Conservation (phyloP, 2,888 invertebrate genomes). For the Automeris io region DNA sequence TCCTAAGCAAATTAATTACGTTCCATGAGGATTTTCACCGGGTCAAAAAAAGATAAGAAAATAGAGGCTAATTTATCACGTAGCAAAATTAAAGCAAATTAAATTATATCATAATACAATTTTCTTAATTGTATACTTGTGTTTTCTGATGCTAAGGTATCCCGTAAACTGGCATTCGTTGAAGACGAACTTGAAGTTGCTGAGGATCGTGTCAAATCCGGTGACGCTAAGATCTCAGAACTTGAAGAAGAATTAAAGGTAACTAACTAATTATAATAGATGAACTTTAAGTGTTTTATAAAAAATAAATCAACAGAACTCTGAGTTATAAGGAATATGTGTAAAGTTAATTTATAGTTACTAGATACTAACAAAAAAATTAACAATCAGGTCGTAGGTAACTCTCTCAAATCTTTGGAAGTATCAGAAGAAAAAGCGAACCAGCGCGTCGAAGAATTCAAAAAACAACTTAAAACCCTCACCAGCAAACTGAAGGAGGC, state of each 20-base stretch:
- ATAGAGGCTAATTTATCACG: too few species aligned
- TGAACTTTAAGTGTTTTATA: background rate
- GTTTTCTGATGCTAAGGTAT: conserved; percentile 72
- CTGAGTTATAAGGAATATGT: background rate
- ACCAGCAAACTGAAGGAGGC: conserved; percentile 98
- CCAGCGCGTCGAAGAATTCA: conserved; percentile 99
- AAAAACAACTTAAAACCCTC: conserved; percentile 97
- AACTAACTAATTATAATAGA: conserved; percentile 9
- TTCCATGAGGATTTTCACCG: too few species aligned
- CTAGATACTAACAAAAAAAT: background rate
- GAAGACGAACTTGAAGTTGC: conserved; percentile 99
- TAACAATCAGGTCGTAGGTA: conserved; percentile 89
- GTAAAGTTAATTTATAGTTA: background rate
- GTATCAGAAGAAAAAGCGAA: conserved; percentile 99
- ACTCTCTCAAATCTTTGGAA: conserved; percentile 99
- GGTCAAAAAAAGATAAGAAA: too few species aligned
- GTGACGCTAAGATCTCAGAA: conserved; percentile 98
- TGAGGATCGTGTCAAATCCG: conserved; percentile 99
- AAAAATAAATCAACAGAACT: background rate
- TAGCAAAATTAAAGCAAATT: too few species aligned
- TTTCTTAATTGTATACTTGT: background rate
- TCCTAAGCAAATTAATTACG: too few species aligned
- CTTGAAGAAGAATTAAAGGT: conserved; percentile 98
- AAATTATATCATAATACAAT: too few species aligned
- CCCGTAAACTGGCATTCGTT: conserved; percentile 99